Percentiles rank a stretch among this genome's conserved stretches.
Evolutionary conservation across 1,140 invertebrate genomes (phyloP).

Genomic region (Nasonia vitripennis): DNA sequence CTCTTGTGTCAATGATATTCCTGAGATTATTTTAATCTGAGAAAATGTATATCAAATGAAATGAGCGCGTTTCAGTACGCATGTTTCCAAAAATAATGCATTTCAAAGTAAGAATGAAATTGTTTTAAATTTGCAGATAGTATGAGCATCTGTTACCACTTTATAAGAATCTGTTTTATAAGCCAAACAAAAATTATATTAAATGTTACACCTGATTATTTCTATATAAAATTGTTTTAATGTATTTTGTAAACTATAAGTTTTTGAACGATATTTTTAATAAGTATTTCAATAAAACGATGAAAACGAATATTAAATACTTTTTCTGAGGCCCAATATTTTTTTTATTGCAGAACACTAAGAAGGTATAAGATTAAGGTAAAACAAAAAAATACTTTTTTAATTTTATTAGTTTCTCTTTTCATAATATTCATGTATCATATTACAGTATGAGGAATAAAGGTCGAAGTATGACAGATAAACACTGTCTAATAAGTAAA

Average conservation of each 20-base stretch:
- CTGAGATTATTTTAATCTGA: neutral
- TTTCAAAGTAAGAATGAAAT: no score
- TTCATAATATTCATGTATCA: slow-evolving; percentile 64
- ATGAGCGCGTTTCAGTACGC: neutral
- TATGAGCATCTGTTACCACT: neutral
- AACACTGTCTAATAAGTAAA: slow-evolving; percentile 58
- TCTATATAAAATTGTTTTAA: neutral
- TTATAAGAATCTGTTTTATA: neutral
- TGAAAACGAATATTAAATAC: neutral
- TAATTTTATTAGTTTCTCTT: slow-evolving; percentile 58
- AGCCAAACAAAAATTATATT: no score
- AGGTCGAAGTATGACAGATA: slow-evolving; percentile 64
- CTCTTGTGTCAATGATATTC: neutral
- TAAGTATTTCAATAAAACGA: neutral
- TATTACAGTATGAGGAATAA: slow-evolving; percentile 67
- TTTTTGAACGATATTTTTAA: neutral
- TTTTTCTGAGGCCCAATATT: neutral
- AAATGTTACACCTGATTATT: neutral
- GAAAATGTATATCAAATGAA: neutral
- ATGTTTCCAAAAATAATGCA: no score
- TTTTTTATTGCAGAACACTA: neutral
- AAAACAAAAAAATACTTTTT: slow-evolving; percentile 14
- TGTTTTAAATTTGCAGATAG: neutral
- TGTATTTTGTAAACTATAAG: neutral
- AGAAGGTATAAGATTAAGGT: neutral